Percentiles rank a stretch among this genome's conserved stretches.
Evolutionary conservation across 1,140 invertebrate genomes (phyloP).

Genomic region (Drosophila pachea): DNA sequence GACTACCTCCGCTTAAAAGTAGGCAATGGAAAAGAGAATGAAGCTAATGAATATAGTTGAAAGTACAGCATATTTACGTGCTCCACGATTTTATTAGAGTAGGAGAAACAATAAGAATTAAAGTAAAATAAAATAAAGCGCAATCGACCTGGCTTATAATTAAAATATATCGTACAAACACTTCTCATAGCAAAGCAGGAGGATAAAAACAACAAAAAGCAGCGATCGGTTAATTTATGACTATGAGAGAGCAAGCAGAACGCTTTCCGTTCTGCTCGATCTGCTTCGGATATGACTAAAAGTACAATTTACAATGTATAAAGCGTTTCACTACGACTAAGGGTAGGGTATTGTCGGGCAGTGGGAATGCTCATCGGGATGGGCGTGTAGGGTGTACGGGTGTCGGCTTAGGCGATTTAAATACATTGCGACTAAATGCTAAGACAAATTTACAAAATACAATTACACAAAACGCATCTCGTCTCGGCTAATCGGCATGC

Average conservation of each 20-base stretch:
- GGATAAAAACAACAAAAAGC: constrained; percentile 54
- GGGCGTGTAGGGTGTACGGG: neutral
- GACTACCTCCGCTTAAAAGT: constrained; percentile 1
- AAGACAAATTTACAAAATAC: constrained; percentile 52
- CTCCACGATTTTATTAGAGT: constrained; percentile 51
- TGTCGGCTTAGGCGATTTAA: constrained; percentile 35
- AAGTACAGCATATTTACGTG: constrained; percentile 10
- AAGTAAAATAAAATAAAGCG: constrained; percentile 7
- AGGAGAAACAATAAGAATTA: constrained; percentile 31
- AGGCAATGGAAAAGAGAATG: neutral
- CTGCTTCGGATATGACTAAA: constrained; percentile 55
- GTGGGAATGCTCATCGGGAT: neutral
- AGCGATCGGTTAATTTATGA: constrained; percentile 54
- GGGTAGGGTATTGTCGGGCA: neutral
- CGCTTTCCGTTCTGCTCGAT: neutral
- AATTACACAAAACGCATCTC: constrained; percentile 24
- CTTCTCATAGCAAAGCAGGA: constrained; percentile 60
- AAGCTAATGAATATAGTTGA: neutral
- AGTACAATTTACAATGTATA: constrained; percentile 73
- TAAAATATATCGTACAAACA: constrained; percentile 33
- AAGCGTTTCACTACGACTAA: constrained; percentile 68
- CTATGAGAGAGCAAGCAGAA: constrained; percentile 25
- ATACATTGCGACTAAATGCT: constrained; percentile 73
- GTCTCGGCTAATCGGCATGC: constrained; percentile 53
- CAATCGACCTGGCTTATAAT: constrained; percentile 57